phyloP scores from a whole-genome alignment of 2,888 invertebrate genomes.

The Campopleginae sp. region DNA sequence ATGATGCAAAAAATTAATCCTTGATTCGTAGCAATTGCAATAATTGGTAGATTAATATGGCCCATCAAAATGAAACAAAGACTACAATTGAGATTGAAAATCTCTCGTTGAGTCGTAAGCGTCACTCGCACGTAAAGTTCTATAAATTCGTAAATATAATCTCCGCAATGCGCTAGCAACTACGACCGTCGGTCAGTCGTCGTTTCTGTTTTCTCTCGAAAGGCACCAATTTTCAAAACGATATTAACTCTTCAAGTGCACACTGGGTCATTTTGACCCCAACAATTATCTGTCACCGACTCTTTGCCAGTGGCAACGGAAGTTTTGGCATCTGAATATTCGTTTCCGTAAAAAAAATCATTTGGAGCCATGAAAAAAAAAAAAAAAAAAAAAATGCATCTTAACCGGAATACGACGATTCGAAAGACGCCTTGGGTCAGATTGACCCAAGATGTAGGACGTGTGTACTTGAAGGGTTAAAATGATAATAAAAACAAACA shows the following conservation, averaged over 20 bases:
- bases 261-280: no score
- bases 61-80: slow-evolving; percentile 31
- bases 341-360: no score
- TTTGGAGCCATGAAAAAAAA: no score
- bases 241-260: neutral
- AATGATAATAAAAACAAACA: neutral
- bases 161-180: slow-evolving; percentile 11
- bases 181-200: slow-evolving; percentile 49
- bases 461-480: no score
- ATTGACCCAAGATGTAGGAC: no score
- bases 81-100: slow-evolving; percentile 15
- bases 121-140: slow-evolving; percentile 38
- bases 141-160: slow-evolving; percentile 18
- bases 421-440: no score
- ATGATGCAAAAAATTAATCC: neutral
- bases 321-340: no score
- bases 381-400: no score
- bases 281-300: no score
- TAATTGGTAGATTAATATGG: slow-evolving; percentile 1
- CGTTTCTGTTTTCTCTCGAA: slow-evolving; percentile 47
- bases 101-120: slow-evolving; percentile 49
- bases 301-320: no score
- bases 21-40: neutral
- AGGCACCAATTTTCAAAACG: slow-evolving; percentile 55
- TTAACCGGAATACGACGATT: no score